phyloP scores from a whole-genome alignment of 2,888 invertebrate genomes.

The Cheilosia impressa region DNA sequence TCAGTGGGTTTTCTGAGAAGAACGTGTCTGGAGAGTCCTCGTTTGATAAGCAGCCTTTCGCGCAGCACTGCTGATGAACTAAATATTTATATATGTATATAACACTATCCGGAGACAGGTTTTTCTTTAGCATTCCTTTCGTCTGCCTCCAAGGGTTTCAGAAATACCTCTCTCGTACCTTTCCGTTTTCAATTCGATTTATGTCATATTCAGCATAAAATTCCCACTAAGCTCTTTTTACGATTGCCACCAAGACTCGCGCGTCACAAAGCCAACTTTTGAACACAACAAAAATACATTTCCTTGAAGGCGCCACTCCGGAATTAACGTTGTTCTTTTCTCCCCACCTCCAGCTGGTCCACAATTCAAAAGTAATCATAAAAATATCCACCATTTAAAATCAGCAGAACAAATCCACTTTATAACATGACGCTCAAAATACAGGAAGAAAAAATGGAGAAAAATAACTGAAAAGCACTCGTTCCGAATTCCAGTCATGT shows the following conservation, averaged over 20 bases:
- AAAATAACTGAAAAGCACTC: background rate
- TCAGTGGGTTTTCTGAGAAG: too few species aligned
- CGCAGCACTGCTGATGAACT: too few species aligned
- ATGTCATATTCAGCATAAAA: too few species aligned
- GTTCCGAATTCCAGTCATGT: slow-evolving; percentile 38
- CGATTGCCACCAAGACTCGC: background rate
- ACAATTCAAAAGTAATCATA: slow-evolving; percentile 10
- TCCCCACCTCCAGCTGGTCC: background rate
- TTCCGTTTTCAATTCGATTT: too few species aligned
- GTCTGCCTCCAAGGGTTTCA: too few species aligned
- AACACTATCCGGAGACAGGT: too few species aligned
- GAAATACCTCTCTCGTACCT: too few species aligned
- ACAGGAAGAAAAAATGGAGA: background rate
- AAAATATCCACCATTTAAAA: slow-evolving; percentile 17
- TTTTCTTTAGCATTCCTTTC: too few species aligned
- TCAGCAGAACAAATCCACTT: slow-evolving; percentile 23
- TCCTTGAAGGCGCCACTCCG: background rate
- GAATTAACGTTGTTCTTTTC: background rate
- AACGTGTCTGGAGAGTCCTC: too few species aligned
- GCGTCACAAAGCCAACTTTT: background rate
- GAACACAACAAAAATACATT: background rate
- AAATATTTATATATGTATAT: too few species aligned
- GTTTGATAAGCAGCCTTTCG: too few species aligned
- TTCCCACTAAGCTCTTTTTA: too few species aligned
- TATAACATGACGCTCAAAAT: background rate